Percentiles rank a stretch among this genome's conserved stretches.
These are phyloP conservation scores for Gadopsis marmoratus DNA, from an alignment of 2,797 vertebrate genomes.

Conservation along the genomic window DNA sequence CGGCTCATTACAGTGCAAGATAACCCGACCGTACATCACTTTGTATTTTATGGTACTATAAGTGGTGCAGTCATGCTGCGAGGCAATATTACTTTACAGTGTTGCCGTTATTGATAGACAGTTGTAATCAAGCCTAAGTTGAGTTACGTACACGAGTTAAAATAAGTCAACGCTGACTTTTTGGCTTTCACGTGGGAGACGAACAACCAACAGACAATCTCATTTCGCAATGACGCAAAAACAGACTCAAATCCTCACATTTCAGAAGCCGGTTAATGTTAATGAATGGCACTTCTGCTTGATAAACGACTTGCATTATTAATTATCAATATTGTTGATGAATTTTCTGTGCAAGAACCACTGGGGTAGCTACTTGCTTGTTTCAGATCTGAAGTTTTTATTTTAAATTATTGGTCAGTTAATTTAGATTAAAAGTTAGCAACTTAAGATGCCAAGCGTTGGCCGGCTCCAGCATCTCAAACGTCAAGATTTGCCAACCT, in stretches of 20 bases:
- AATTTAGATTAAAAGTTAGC: neutral
- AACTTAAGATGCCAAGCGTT: neutral
- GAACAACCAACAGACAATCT: no score
- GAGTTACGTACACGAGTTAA: no score
- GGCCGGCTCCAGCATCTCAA: neutral
- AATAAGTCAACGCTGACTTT: no score
- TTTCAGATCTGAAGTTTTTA: neutral
- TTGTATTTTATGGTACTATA: conserved; percentile 6
- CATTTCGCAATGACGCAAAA: neutral
- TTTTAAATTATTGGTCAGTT: neutral
- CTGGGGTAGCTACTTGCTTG: neutral
- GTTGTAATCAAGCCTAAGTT: neutral
- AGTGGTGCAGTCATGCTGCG: neutral
- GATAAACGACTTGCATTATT: neutral
- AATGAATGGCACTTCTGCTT: neutral
- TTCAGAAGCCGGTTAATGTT: neutral
- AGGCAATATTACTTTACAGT: neutral
- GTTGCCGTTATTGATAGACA: neutral
- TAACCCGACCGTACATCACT: conserved; percentile 29
- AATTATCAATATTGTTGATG: neutral
- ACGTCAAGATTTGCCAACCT: neutral
- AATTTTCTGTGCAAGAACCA: neutral
- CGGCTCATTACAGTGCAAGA: conserved; percentile 17
- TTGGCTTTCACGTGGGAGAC: no score
- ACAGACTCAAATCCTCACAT: neutral